Evolutionary conservation across 92 coral and sea anemone species (phyloP), one percentile per base, ranked within the genome.

Genomic region (Palythoa grandis): DNA sequence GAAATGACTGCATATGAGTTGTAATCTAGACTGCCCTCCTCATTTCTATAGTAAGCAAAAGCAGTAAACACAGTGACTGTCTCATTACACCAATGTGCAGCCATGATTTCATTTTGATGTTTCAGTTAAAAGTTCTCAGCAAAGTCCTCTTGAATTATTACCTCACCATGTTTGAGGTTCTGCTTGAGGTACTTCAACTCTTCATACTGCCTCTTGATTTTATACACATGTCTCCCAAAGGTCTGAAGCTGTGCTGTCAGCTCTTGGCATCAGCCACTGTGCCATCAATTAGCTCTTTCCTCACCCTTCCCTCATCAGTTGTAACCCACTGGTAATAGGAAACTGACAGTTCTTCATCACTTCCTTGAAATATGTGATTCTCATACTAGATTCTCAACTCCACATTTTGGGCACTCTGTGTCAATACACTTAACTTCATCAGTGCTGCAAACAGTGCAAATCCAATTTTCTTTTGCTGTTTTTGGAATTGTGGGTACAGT

Each of bases 351-450:
- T 58, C 65, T 58, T 58, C 3, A 58, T 58, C 13, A 4, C 17
- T 58, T 37, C 61, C 43, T 23, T 60, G 54, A 82, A 88, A 65
- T 37, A 78, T 20, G 53, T 54, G 86, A 22, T 69, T 85, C 65
- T n/a, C n/a, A n/a, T n/a, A 63, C 68, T 25, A 78, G 77, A 29
- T 61, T 53, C 67, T 84, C 83, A 61, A 78, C 88, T 71, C 87
- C 93, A 88, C 93, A 91, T 35, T 77, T 83, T 17, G 16, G 52
- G 60, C 91, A 91, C 15, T 76, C 90, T 56, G 84, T 78, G 82
- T 78, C 87, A 63, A 88, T 79, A 72, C 89, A 91, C 58, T 58
- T 37, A 9, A 57, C 89, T 65, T 89, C 82, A 25, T 3, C 76
- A 15, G 13, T 5, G 78, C 77, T 77, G 72, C 91, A 87, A 38